Conservation (phyloP, 1,140 invertebrate species). For the Chrysopa pallens region DNA sequence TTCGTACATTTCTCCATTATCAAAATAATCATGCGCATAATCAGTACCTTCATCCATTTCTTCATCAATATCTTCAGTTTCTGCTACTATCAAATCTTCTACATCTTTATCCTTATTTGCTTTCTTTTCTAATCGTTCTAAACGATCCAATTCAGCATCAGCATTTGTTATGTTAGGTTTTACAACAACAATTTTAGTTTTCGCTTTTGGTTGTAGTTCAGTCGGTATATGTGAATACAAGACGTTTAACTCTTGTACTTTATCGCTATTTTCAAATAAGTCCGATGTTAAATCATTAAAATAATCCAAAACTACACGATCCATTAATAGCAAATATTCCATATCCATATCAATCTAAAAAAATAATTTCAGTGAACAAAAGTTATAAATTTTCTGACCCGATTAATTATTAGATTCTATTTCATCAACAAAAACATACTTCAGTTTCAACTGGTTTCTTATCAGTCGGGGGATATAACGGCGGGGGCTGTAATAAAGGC, state of each 20-base stretch:
- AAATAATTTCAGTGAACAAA: background rate
- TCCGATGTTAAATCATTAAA: slow-evolving; percentile 15
- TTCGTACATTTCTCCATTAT: slow-evolving; percentile 71
- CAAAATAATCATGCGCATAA: slow-evolving; percentile 69
- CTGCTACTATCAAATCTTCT: slow-evolving; percentile 28
- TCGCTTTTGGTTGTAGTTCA: slow-evolving; percentile 30
- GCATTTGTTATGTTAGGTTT: slow-evolving; percentile 14
- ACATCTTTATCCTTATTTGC: slow-evolving; percentile 28
- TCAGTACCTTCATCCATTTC: slow-evolving; percentile 60
- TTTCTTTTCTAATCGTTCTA: slow-evolving; percentile 39
- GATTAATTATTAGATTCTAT: background rate
- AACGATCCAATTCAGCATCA: slow-evolving; percentile 22
- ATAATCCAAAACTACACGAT: slow-evolving; percentile 18
- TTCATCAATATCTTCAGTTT: slow-evolving; percentile 34
- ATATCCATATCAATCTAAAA: background rate
- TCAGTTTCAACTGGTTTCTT: slow-evolving; percentile 31
- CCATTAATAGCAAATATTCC: slow-evolving; percentile 10
- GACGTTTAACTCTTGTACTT: slow-evolving; percentile 24
- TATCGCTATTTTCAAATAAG: slow-evolving; percentile 2
- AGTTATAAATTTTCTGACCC: background rate
- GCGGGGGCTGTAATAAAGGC: slow-evolving; percentile 42
- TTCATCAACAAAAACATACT: slow-evolving; percentile 13
- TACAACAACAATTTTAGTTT: slow-evolving; percentile 1
- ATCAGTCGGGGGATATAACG: slow-evolving; percentile 40
- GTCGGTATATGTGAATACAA: slow-evolving; percentile 33